Evolutionary conservation across 2,888 invertebrate species (phyloP).

Genomic region (Lasius fuliginosus): DNA sequence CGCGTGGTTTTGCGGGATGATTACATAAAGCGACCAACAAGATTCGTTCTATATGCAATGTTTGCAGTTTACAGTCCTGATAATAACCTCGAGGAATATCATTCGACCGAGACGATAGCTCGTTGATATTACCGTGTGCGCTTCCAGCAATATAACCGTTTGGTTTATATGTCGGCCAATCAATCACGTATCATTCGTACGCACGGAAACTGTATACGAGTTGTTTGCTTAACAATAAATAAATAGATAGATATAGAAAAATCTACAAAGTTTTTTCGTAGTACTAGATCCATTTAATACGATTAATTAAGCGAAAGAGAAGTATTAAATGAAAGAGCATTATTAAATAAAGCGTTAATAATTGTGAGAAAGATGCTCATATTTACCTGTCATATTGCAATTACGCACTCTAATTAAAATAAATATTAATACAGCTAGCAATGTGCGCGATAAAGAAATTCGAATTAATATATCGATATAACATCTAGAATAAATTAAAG

Average conservation of each 20-base stretch:
- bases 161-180: background rate
- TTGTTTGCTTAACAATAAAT: background rate
- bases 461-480: slow-evolving; percentile 18
- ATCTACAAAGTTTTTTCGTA: background rate
- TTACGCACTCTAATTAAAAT: background rate
- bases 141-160: slow-evolving; percentile 25
- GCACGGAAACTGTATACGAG: background rate
- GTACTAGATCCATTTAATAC: background rate
- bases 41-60: slow-evolving; percentile 28
- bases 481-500: slow-evolving; percentile 21
- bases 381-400: background rate
- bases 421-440: slow-evolving; percentile 30
- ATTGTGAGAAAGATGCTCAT: background rate
- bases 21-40: slow-evolving; percentile 62
- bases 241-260: background rate
- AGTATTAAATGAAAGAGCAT: background rate
- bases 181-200: slow-evolving; percentile 14
- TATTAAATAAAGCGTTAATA: background rate
- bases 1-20: slow-evolving; percentile 57
- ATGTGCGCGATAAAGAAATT: slow-evolving; percentile 7
- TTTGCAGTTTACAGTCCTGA: slow-evolving; percentile 51
- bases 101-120: slow-evolving; percentile 51
- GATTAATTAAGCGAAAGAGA: background rate
- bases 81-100: slow-evolving; percentile 54
- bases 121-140: slow-evolving; percentile 39